Evolutionary conservation across 1,140 invertebrate genomes (phyloP).

Genomic region (Pygmarrhopalites habei): DNA sequence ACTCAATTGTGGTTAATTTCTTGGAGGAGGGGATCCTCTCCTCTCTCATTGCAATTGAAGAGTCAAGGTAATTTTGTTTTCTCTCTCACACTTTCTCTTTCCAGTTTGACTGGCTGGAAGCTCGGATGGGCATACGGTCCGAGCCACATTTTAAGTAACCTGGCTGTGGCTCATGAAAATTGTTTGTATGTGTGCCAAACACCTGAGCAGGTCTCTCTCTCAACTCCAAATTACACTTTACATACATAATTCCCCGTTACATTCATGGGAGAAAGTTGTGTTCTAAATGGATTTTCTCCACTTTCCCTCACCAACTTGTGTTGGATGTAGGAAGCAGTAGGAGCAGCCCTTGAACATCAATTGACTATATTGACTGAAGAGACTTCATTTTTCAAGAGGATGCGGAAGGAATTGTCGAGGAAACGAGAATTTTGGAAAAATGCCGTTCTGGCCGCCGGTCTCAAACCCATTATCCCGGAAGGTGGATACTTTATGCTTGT

Average conservation of each 20-base stretch:
- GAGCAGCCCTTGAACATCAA: conserved; percentile 82
- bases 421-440: conserved; percentile 82
- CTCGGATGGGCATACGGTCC: conserved; percentile 94
- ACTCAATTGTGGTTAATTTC: too few species aligned
- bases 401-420: conserved; percentile 65
- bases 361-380: conserved; percentile 63
- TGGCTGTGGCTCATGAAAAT: conserved; percentile 91
- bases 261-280: too few species aligned
- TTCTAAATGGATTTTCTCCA: too few species aligned
- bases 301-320: too few species aligned
- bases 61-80: too few species aligned
- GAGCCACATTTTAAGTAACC: conserved; percentile 63
- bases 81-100: too few species aligned
- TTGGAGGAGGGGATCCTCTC: too few species aligned
- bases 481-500: conserved; percentile 96
- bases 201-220: too few species aligned
- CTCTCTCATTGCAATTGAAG: too few species aligned
- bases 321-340: conserved; percentile 94
- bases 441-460: conserved; percentile 67
- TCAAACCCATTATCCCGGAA: conserved; percentile 86
- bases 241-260: too few species aligned
- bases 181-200: conserved; percentile 84
- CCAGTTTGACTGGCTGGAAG: conserved; percentile 91
- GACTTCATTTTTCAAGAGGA: conserved; percentile 77
- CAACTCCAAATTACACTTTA: too few species aligned